Evolutionary conservation across 2,113 vertebrate species (phyloP), one percentile per base, ranked within the genome.

Genomic region (Zingel zingel): DNA sequence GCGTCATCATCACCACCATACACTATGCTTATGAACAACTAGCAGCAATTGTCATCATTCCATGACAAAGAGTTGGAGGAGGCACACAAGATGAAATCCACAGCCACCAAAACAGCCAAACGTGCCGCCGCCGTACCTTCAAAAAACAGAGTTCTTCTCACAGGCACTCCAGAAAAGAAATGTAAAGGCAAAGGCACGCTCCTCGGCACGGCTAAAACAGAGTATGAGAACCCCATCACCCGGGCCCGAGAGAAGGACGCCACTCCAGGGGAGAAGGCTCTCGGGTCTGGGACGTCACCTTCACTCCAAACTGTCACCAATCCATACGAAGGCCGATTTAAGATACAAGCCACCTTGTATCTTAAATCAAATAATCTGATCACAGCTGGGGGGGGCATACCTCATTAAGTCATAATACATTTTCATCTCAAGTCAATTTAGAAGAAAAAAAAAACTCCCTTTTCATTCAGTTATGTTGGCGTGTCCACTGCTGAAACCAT

Each of bases 121-220:
- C 96, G 96, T 0, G 96, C 94, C 0, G 93, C 93, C 0, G 91
- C 95, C 0, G 87, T 99, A 1, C 97, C 96, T 0, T 96, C 97
- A 0, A 93, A 48, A 56, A 96, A 98, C 77, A 91, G 98, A 0
- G 2, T 99, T 18, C 96, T 99, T 7, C 96, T 99, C 18, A 99
- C 98, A 0, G 98, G 98, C 21, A 99, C 98, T 0, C 98, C 98
- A 99, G 92, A n/a, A n/a, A n/a, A n/a, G n/a, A n/a, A n/a, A n/a
- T n/a, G n/a, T n/a, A n/a, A n/a, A n/a, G 30, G 30, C 5, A 5
- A 97, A n/a, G 97, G 98, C 0, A 93, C 96, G 0, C 95, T 99
- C 5, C 91, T 99, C 21, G 98, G 98, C 65, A 98, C 97, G 0
- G 92, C 95, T 1, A 97, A 94, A 88, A 93, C 96, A 1, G 96